Conservation (phyloP, 2,888 invertebrate genomes). For the Nezara viridula region DNA sequence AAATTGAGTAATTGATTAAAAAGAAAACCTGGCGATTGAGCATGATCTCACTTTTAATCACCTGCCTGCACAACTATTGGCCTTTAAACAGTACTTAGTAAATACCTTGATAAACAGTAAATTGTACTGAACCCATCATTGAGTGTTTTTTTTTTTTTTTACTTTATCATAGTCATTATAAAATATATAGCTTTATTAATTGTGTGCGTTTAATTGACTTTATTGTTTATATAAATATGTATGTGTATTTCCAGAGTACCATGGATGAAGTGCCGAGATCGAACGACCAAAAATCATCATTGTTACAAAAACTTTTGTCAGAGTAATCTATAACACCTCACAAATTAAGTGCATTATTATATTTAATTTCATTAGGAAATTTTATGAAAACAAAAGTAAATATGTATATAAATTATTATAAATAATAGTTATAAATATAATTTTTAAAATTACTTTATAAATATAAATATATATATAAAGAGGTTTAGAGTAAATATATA, state of each 20-base stretch:
- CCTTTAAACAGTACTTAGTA: no score
- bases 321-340: conserved; percentile 71
- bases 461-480: conserved; percentile 60
- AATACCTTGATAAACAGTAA: no score
- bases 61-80: no score
- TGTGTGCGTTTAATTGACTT: no score
- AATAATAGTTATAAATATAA: conserved; percentile 55
- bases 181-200: no score
- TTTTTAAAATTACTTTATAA: conserved; percentile 53
- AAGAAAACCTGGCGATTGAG: no score
- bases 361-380: conserved; percentile 60
- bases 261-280: conserved; percentile 79
- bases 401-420: conserved; percentile 59
- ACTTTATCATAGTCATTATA: no score
- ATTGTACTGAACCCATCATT: no score
- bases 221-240: no score
- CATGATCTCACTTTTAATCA: no score
- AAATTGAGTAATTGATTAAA: no score
- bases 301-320: conserved; percentile 88
- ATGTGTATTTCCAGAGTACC: conserved; percentile 79
- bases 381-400: conserved; percentile 55
- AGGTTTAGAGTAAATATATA: conserved; percentile 60
- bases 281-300: conserved; percentile 85
- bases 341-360: conserved; percentile 64
- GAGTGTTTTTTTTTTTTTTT: no score